A percentile compares a stretch with the other conserved stretches of the same genome.
Conservation (phyloP, 1,140 invertebrate species). For the Solenopsis fugax region DNA sequence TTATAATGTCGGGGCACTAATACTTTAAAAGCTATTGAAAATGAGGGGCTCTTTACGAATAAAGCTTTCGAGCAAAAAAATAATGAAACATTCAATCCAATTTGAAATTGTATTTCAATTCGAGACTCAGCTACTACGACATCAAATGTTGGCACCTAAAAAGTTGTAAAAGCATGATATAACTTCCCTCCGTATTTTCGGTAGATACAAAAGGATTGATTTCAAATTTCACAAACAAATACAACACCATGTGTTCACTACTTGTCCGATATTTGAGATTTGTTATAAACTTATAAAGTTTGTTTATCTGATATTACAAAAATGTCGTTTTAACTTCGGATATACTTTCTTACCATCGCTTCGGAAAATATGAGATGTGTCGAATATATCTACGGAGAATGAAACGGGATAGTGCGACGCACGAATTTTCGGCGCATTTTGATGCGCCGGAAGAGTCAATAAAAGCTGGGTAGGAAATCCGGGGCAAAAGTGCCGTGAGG, state of each 20-base stretch:
- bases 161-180: background rate
- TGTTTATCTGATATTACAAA: background rate
- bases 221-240: background rate
- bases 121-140: background rate
- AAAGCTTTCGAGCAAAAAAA: conserved; percentile 5
- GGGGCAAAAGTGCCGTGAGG: conserved; percentile 49
- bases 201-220: background rate
- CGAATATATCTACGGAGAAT: background rate
- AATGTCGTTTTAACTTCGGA: background rate
- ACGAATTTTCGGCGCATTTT: background rate
- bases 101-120: conserved; percentile 7
- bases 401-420: background rate
- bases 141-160: background rate
- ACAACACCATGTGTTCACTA: background rate
- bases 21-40: conserved; percentile 18
- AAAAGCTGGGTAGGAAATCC: conserved; percentile 19
- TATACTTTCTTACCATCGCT: background rate
- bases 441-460: conserved; percentile 47
- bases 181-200: background rate
- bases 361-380: background rate
- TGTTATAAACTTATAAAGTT: background rate
- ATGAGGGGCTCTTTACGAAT: background rate
- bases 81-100: conserved; percentile 5
- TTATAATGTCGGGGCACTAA: background rate
- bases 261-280: background rate